A percentile compares a stretch with the other conserved stretches of the same genome.
Evolutionary conservation across 2,888 invertebrate species (phyloP).

Genomic region (Aleiodes alternator): DNA sequence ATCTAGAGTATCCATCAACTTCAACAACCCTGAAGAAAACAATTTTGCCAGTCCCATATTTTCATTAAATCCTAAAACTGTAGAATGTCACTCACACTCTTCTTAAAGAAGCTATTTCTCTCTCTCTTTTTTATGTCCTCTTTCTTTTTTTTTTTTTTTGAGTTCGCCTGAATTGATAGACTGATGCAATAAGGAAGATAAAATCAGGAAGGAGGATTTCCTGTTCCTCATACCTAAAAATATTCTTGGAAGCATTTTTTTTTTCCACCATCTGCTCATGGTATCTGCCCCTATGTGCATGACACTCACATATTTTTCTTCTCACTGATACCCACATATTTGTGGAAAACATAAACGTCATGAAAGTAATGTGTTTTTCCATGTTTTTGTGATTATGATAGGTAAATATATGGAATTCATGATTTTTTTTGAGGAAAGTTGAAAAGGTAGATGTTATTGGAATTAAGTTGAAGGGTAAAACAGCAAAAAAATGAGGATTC

Average conservation of each 20-base stretch:
- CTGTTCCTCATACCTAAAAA: conserved; percentile 32
- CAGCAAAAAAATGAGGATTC: no score
- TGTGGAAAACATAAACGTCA: neutral
- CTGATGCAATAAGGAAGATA: conserved; percentile 30
- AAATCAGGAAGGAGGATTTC: conserved; percentile 31
- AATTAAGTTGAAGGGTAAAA: no score
- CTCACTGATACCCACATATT: conserved; percentile 7
- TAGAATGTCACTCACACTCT: neutral
- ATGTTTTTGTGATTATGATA: neutral
- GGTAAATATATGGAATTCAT: no score
- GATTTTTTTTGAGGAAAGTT: no score
- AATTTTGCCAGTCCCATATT: neutral
- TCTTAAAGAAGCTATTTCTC: neutral
- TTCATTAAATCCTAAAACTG: neutral
- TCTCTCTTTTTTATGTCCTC: no score
- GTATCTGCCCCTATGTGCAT: conserved; percentile 6
- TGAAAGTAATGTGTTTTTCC: neutral
- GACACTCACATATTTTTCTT: conserved; percentile 5
- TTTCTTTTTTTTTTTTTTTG: neutral
- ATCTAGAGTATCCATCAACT: no score
- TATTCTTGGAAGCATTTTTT: neutral
- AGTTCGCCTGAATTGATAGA: neutral
- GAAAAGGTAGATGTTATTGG: no score
- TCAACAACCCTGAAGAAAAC: no score
- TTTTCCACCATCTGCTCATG: conserved; percentile 24